Percentiles rank a stretch among this genome's conserved stretches.
Evolutionary conservation across 2,888 invertebrate species (phyloP).

Genomic region (Pristionchus japonicus): DNA sequence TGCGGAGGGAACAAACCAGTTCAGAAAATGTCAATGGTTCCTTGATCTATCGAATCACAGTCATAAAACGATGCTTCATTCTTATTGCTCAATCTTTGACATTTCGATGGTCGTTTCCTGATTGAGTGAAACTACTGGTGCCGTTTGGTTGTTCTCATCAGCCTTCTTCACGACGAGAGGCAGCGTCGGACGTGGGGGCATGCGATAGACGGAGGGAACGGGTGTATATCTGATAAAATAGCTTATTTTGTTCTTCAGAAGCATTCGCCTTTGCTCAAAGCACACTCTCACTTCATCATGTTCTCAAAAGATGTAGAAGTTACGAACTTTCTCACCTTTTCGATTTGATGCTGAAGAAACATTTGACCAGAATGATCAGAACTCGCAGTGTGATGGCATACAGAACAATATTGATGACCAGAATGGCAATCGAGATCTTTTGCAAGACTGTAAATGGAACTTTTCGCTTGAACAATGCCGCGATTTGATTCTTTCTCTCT

Average conservation of each 20-base stretch:
- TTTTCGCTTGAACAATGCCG: background rate
- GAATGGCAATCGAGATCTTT: background rate
- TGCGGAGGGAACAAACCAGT: no score
- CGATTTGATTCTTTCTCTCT: no score
- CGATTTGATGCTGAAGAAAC: slow-evolving; percentile 9
- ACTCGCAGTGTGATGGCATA: background rate
- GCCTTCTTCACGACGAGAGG: background rate
- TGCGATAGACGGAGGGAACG: background rate
- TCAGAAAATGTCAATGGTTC: no score
- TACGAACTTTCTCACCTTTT: background rate
- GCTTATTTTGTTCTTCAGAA: background rate
- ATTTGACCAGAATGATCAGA: background rate
- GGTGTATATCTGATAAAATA: background rate
- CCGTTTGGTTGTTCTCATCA: background rate
- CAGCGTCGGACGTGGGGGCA: background rate
- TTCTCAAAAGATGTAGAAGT: background rate
- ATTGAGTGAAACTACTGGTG: background rate
- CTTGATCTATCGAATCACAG: no score
- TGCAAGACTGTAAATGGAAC: background rate
- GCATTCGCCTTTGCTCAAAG: no score
- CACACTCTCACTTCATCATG: no score
- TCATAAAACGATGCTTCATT: no score
- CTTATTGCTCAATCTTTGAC: background rate
- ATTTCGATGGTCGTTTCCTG: background rate
- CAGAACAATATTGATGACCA: background rate